phyloP scores from a whole-genome alignment of 1,140 invertebrate species.

The Drosophila eugracilis region DNA sequence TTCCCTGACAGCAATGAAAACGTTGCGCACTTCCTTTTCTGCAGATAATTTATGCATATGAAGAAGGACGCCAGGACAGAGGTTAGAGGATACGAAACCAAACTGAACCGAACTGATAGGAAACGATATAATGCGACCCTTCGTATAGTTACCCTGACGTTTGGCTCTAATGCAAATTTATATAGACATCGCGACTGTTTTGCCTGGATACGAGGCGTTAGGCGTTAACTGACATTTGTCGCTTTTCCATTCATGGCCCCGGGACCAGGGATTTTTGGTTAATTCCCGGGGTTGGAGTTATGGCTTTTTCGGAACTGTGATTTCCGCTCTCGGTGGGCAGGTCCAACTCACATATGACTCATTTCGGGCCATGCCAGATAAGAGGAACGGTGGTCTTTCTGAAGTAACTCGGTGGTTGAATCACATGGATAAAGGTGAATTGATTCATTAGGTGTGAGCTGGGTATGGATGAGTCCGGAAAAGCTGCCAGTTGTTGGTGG shows the following conservation, averaged over 20 bases:
- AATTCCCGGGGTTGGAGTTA: constrained; percentile 27
- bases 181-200: constrained; percentile 62
- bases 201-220: constrained; percentile 54
- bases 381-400: constrained; percentile 7
- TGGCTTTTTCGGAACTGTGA: constrained; percentile 43
- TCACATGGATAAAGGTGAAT: constrained; percentile 39
- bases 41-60: constrained; percentile 68
- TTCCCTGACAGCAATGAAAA: constrained; percentile 62
- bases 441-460: constrained; percentile 39
- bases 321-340: constrained; percentile 51
- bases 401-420: constrained; percentile 21
- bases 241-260: constrained; percentile 70
- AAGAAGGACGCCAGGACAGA: constrained; percentile 33
- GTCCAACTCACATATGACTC: constrained; percentile 63
- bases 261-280: constrained; percentile 28
- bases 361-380: constrained; percentile 33
- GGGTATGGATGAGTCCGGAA: constrained; percentile 6
- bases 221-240: constrained; percentile 79
- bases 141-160: no score
- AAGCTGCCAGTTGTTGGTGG: constrained; percentile 48
- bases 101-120: constrained; percentile 27
- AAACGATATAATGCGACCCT: constrained; percentile 36
- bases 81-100: constrained; percentile 21
- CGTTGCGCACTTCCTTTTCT: constrained; percentile 64
- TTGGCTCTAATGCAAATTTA: constrained; percentile 72